Evolutionary conservation across 2,888 invertebrate genomes (phyloP), one percentile per base, ranked within the genome.

Genomic region (Pherbina coryleti): DNA sequence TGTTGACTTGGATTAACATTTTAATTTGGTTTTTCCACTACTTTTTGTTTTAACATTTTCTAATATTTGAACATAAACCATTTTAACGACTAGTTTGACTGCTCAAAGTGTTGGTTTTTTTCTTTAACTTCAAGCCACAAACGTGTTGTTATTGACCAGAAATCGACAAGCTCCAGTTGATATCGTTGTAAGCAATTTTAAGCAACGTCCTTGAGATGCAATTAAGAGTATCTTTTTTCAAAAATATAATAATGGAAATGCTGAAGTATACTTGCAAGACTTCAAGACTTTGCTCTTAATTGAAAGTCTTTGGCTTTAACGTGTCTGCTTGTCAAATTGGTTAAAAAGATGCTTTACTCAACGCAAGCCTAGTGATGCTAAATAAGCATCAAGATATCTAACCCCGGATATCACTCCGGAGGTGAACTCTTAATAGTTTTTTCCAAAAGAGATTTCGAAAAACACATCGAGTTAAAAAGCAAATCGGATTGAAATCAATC

Each of bases 191-290:
- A 37, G 11, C 34, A 34, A 34, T 31, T 34, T n/a, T 22, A 5
- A 5, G 34, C 31, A 66, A 66, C 66, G 66, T 66, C 66, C 66
- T 66, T 66, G 66, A 66, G 19, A n/a, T 66, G 66, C 66, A 66
- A 66, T 66, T 66, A 14, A 28, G 31, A 14, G 31, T 11, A n/a
- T 31, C 14, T 28, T 22, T 55, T 19, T 25, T 55, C n/a, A 17
- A 55, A 55, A 19, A 7, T 19, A 7, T 3, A 14, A 3, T 55
- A 7, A 19, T 5, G 19, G 55, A 19, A 55, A 11, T 19, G 4
- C 19, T 55, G 19, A 55, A 55, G 19, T 11, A 44, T 11, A 44
- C 14, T 37, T 37, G 37, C 5, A 37, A 37, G 37, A 37, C 7
- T 5, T 37, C 7, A 37, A 37, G 7, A 37, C 1, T 37, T 37